Percentiles rank a stretch among this genome's conserved stretches.
Conservation (phyloP, 2,888 invertebrate species). For the Tridacna gigas region DNA sequence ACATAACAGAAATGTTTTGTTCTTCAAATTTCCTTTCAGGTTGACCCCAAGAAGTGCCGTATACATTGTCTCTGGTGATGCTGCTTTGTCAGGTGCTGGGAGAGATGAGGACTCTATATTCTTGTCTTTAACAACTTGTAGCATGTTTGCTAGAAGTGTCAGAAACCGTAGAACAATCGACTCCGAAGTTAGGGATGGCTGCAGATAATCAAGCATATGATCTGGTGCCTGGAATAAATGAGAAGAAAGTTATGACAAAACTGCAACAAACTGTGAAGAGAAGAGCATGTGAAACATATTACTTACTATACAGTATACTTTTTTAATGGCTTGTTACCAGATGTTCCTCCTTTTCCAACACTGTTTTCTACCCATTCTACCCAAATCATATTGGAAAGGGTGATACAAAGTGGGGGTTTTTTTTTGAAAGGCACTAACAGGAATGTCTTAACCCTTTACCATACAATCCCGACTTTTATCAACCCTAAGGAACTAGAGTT, state of each 20-base stretch:
- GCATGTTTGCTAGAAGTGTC: conserved; percentile 86
- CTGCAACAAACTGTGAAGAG: conserved; percentile 4
- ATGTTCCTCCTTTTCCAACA: no score
- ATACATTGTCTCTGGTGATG: conserved; percentile 87
- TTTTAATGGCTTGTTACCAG: no score
- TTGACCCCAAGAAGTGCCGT: conserved; percentile 77
- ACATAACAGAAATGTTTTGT: conserved; percentile 80
- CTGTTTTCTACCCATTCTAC: no score
- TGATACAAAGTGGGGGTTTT: no score
- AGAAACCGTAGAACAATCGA: conserved; percentile 85
- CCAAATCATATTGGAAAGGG: no score
- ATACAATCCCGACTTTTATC: no score
- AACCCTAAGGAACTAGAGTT: no score
- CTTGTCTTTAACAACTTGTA: conserved; percentile 84
- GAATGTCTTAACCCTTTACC: no score
- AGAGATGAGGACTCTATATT: conserved; percentile 85
- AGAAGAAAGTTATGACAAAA: neutral
- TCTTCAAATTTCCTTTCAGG: conserved; percentile 71
- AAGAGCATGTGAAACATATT: no score
- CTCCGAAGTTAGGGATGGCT: conserved; percentile 84
- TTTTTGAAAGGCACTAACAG: no score
- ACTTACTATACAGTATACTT: no score
- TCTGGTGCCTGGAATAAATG: conserved; percentile 85
- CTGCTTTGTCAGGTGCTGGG: conserved; percentile 86
- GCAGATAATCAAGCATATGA: conserved; percentile 85